Evolutionary conservation across 2,888 invertebrate genomes (phyloP), one percentile per base, ranked within the genome.

Genomic region (Scaptodrosophila latifasciaeformis): DNA sequence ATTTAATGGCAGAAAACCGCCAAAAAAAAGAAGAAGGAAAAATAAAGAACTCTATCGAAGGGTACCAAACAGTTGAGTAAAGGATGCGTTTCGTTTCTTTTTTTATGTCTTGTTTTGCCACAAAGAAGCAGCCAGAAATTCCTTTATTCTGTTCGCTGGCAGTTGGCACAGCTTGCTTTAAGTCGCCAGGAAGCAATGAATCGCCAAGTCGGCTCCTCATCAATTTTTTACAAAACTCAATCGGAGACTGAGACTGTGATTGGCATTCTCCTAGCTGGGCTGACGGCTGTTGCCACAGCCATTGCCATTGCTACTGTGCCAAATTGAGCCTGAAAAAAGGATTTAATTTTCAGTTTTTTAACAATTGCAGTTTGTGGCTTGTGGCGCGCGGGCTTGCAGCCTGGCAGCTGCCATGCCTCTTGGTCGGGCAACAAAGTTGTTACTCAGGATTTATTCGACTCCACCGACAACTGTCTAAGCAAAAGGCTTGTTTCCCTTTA

Each of bases 281-380:
- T 9, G 34, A 31, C 44, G 37, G 31, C 44, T n/a, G 27, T 40
- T 27, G 48, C 51, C 55, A 48, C 50, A n/a, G n/a, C n/a, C n/a
- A n/a, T n/a, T n/a, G n/a, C n/a, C n/a, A n/a, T 48, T 50, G 46
- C 49, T 44, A 19, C 55, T 56, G 61, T 58, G 78, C 67, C 75
- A 83, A 83, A 85, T 83, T 84, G 83, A 85, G 83, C 84, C 83
- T 82, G 83, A 85, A 85, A 83, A 80, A 84, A 82, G 84, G 82
- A 83, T 84, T 83, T 80, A 82, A 81, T 81, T 67, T 74, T 55
- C 62, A 71, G 63, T 67, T 77, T 74, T 78, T 62, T 63, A 67
- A 66, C 66, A 62, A 67, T 67, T 66, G 65, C 55, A 46, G 46
- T 58, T 58, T 44, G 47, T 50, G 51, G 49, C 56, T 51, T 62